phyloP scores from a whole-genome alignment of 2,888 invertebrate species.

The Ashinkailepas kermadecensis region DNA sequence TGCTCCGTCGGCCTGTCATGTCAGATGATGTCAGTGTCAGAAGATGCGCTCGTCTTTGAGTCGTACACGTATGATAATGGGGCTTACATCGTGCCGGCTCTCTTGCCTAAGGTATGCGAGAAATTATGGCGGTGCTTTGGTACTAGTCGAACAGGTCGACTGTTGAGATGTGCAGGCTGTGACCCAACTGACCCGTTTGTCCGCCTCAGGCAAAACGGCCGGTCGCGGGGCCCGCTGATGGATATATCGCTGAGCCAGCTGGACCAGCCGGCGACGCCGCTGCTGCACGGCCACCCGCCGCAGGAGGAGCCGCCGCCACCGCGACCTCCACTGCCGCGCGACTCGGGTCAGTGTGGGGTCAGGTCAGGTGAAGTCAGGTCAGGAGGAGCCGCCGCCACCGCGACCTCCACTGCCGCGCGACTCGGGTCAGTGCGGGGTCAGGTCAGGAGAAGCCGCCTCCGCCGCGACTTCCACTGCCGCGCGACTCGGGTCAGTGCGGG shows the following conservation, averaged over 20 bases:
- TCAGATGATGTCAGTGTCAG: too few species aligned
- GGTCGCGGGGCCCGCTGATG: constrained; percentile 24
- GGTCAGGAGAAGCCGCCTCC: constrained; percentile 33
- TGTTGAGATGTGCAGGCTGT: too few species aligned
- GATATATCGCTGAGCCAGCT: constrained; percentile 25
- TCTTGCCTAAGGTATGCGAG: too few species aligned
- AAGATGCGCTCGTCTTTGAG: too few species aligned
- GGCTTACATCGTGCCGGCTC: too few species aligned
- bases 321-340: constrained; percentile 22
- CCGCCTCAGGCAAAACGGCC: constrained; percentile 8
- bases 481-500: constrained; percentile 17
- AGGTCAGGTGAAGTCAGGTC: constrained; percentile 34
- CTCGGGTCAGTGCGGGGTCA: constrained; percentile 11
- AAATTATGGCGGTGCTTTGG: too few species aligned
- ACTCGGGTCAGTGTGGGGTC: constrained; percentile 20
- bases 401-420: constrained; percentile 22
- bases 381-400: constrained; percentile 33
- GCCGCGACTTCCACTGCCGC: constrained; percentile 21
- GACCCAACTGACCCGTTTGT: too few species aligned
- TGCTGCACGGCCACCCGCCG: constrained; percentile 30
- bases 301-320: constrained; percentile 33
- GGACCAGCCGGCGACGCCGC: constrained; percentile 26
- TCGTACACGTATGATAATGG: too few species aligned
- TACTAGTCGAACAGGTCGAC: too few species aligned
- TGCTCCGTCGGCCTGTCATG: too few species aligned